Evolutionary conservation across 2,888 invertebrate species (phyloP).

Genomic region (Folsomia manolachei): DNA sequence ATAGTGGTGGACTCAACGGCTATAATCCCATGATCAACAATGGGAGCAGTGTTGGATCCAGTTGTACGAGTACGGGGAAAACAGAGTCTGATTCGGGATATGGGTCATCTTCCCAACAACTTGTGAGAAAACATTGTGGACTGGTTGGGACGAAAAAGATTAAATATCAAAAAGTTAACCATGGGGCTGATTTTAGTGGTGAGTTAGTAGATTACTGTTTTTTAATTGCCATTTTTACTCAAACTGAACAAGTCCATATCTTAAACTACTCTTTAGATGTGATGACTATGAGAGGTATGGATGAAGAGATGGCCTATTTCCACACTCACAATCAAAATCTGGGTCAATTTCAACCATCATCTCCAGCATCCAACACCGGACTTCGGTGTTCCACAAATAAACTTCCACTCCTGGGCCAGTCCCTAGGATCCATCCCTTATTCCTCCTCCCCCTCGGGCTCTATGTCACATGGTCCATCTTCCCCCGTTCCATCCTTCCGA

Average conservation of each 20-base stretch:
- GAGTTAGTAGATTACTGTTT: slow-evolving; percentile 20
- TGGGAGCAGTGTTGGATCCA: slow-evolving; percentile 34
- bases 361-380: slow-evolving; percentile 39
- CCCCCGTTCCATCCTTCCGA: slow-evolving; percentile 31
- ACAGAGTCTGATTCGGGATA: slow-evolving; percentile 42
- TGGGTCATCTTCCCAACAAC: slow-evolving; percentile 39
- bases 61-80: slow-evolving; percentile 36
- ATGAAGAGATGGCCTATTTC: slow-evolving; percentile 44
- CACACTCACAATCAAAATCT: slow-evolving; percentile 37
- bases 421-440: slow-evolving; percentile 34
- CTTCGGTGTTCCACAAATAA: slow-evolving; percentile 32
- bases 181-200: slow-evolving; percentile 49
- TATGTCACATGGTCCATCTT: slow-evolving; percentile 33
- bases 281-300: slow-evolving; percentile 42
- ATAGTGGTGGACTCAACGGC: slow-evolving; percentile 10
- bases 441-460: slow-evolving; percentile 30
- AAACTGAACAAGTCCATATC: not conserved
- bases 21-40: slow-evolving; percentile 26
- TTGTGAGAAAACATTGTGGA: slow-evolving; percentile 35
- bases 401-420: slow-evolving; percentile 34
- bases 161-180: slow-evolving; percentile 50
- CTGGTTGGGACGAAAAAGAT: slow-evolving; percentile 45
- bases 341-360: slow-evolving; percentile 35
- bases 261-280: slow-evolving; percentile 39
- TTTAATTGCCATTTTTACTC: not conserved